phyloP scores from a whole-genome alignment of 2,113 vertebrate species.

The rabbit (Oryctolagus cuniculus) region DNA sequence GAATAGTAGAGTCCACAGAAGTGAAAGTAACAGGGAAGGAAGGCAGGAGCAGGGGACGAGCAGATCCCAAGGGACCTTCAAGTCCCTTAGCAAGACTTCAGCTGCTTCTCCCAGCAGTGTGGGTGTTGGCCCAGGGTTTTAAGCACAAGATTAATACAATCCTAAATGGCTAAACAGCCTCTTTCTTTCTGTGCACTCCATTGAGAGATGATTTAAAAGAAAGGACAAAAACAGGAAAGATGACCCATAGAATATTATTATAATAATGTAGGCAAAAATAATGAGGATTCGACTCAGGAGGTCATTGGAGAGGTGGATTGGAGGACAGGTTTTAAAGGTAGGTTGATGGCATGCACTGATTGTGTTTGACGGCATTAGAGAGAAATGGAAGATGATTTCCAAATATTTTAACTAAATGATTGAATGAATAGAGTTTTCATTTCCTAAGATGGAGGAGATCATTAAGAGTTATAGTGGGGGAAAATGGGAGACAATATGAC shows the following conservation, averaged over 20 bases:
- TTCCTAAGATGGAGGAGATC: not conserved
- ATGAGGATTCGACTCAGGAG: not conserved
- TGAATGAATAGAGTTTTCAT: not conserved
- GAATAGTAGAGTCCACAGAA: not conserved
- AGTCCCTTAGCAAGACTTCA: too few species aligned
- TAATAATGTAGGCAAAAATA: not conserved
- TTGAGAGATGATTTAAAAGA: not conserved
- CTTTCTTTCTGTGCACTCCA: not conserved
- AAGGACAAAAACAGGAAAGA: not conserved
- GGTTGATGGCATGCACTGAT: not conserved
- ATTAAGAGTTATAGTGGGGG: not conserved
- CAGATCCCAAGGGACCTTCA: not conserved
- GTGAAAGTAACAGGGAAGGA: not conserved
- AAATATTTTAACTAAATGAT: not conserved
- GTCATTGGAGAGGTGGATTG: not conserved
- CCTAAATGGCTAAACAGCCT: not conserved
- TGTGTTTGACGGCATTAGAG: fast-evolving
- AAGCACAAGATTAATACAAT: not conserved
- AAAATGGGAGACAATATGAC: not conserved
- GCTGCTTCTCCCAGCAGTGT: fast-evolving
- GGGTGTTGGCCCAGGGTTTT: too few species aligned
- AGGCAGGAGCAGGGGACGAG: not conserved
- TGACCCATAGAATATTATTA: not conserved
- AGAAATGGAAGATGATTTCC: not conserved
- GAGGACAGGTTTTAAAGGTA: not conserved